Percentiles rank a stretch among this genome's conserved stretches.
These are phyloP conservation scores for Diaperis boleti DNA, from an alignment of 2,888 invertebrate genomes.

Conservation along the genomic window DNA sequence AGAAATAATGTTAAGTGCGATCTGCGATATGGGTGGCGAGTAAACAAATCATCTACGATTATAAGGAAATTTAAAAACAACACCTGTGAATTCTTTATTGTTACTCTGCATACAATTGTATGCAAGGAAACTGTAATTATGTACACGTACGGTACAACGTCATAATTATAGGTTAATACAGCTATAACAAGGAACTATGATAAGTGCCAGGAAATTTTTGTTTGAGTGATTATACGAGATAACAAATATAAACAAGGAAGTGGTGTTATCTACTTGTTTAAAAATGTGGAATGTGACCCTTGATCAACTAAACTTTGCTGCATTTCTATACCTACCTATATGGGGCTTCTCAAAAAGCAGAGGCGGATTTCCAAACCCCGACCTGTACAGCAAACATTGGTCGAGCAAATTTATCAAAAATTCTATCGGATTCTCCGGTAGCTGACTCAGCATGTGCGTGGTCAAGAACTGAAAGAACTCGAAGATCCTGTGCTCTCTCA, in stretches of 20 bases:
- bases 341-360: constrained; percentile 64
- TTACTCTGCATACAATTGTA: no score
- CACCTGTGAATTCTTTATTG: neutral
- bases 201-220: no score
- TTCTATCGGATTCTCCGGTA: constrained; percentile 65
- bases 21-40: neutral
- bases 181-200: no score
- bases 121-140: no score
- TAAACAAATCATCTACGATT: neutral
- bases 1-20: constrained; percentile 2
- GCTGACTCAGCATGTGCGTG: constrained; percentile 63
- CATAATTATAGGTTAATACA: no score
- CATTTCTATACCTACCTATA: constrained; percentile 51
- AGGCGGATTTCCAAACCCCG: constrained; percentile 65
- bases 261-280: no score
- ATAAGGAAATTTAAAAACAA: neutral
- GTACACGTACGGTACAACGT: no score
- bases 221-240: no score
- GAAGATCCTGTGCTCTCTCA: constrained; percentile 63
- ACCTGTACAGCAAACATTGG: constrained; percentile 65
- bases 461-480: constrained; percentile 67
- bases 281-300: no score
- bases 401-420: constrained; percentile 65
- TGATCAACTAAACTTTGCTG: no score
- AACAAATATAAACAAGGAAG: no score